Conservation (phyloP, 2,797 vertebrate species). For the Eospalax fontanierii region DNA sequence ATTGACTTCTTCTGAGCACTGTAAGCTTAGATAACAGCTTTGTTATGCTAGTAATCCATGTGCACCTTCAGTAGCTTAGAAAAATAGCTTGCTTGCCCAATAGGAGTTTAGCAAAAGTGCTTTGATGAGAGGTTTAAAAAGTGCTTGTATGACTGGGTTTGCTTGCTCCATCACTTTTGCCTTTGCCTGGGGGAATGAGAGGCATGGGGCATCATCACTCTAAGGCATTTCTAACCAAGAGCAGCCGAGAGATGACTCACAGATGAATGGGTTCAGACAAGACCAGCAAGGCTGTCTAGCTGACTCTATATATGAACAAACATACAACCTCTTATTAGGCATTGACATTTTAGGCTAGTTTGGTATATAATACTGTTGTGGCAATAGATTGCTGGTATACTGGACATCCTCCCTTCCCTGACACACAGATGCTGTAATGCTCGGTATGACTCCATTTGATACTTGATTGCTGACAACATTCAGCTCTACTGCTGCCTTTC, state of each 20-base stretch:
- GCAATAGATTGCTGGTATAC: not conserved
- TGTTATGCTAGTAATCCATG: not conserved
- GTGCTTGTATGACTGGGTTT: not conserved
- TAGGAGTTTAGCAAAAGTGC: not conserved
- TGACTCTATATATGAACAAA: not conserved
- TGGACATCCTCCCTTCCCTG: not conserved
- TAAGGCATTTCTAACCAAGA: not conserved
- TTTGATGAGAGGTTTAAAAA: not conserved
- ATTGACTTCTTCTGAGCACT: not conserved
- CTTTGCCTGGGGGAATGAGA: not conserved
- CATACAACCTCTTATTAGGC: not conserved
- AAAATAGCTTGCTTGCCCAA: not conserved
- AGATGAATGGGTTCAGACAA: not conserved
- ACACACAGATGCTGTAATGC: not conserved
- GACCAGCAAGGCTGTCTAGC: not conserved
- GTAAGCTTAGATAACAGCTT: not conserved
- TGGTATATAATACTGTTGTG: not conserved
- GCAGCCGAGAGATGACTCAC: not conserved
- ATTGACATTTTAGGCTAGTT: not conserved
- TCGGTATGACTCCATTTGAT: not conserved
- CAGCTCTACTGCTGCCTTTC: not conserved
- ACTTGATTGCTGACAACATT: constrained; percentile 6
- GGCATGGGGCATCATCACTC: not conserved
- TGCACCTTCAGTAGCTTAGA: not conserved
- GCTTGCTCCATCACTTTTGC: not conserved